phyloP scores from a whole-genome alignment of 2,888 invertebrate genomes.

The Lacanobia wlatinum region DNA sequence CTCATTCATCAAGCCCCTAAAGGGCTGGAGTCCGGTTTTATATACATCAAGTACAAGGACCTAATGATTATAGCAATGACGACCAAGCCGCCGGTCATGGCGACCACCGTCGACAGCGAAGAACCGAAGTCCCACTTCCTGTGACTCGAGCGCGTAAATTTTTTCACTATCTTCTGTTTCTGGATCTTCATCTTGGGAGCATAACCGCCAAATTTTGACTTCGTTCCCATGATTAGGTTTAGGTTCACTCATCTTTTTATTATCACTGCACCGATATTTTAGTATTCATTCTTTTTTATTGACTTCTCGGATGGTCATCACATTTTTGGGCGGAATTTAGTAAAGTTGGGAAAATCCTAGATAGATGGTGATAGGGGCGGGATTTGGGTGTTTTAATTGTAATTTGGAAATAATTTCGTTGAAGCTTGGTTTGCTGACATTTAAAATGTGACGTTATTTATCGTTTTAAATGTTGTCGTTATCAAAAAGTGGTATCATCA shows the following conservation, averaged over 20 bases:
- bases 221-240: background rate
- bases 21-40: constrained; percentile 63
- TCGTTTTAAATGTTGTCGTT: constrained; percentile 14
- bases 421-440: constrained; percentile 21
- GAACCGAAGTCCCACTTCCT: background rate
- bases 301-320: background rate
- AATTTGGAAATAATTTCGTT: constrained; percentile 25
- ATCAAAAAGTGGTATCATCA: constrained; percentile 7
- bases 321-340: background rate
- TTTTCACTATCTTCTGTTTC: constrained; percentile 1
- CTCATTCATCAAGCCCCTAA: background rate
- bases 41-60: constrained; percentile 74
- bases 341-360: no score
- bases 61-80: constrained; percentile 69
- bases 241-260: constrained; percentile 25
- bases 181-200: background rate
- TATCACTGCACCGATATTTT: background rate
- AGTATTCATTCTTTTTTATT: background rate
- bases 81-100: constrained; percentile 71
- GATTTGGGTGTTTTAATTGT: constrained; percentile 16
- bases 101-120: constrained; percentile 59
- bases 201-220: background rate
- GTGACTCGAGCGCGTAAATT: constrained; percentile 1
- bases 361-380: background rate
- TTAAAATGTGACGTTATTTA: constrained; percentile 25